Base-by-base conservation (phyloP, 2,888 invertebrate genomes). In the Ophion obscuratus region DNA sequence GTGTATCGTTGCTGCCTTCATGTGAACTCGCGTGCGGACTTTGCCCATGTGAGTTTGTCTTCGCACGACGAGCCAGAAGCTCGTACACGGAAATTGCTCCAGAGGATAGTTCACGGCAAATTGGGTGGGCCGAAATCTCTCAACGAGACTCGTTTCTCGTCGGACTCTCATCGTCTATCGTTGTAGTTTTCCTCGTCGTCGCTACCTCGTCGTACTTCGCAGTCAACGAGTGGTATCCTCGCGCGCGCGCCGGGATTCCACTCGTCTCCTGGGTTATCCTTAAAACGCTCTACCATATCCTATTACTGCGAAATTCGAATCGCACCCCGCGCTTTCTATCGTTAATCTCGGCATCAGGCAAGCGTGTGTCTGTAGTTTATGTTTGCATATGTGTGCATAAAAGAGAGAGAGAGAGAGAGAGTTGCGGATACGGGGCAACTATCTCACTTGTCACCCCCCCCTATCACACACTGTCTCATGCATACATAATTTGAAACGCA, bases 221-320 rank as follows among this genome's bases (percentile, higher is more conserved):
- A 76, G 73, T 57, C 64, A 47, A n/a, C 66, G 75, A 90, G 89
- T 89, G 88, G 88, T 87, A 87, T 86, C 75, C 40, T 67, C 83
- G 87, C 91, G 90, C 90, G 85, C 90, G 91, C 85, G 87, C 89
- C 90, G 91, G 89, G 91, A 88, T 14, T 11, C 11, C 14, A 17
- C 90, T 90, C 90, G 89, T 91, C 91, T 92, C 90, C 83, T 87
- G 90, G 91, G 89, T 90, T 91, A 91, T 91, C 90, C 90, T 91
- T 91, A 91, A 92, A 92, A 90, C 88, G 90, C 87, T 89, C 90
- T 79, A 85, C 83, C 89, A 88, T 89, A 91, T 91, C 90, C 90
- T 88, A 90, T 92, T 91, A 92, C 91, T 86, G 89, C 90, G 90
- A 91, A 92, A 92, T 92, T 92, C 90, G 91, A 92, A 92, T 92